phyloP scores from a whole-genome alignment of 2,888 invertebrate genomes.

The Malacosoma neustria region DNA sequence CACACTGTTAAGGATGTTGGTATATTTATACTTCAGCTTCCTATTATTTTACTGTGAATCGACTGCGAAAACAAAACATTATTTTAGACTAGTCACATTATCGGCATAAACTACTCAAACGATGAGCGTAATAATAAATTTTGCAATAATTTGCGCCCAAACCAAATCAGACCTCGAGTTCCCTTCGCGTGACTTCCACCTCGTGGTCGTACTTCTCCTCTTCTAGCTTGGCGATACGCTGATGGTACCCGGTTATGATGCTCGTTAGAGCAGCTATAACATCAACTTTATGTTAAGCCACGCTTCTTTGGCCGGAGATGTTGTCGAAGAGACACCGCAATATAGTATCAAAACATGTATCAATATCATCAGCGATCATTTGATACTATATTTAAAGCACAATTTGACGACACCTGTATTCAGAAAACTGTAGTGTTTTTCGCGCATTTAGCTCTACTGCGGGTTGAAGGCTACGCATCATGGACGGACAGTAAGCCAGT shows the following conservation, averaged over 20 bases:
- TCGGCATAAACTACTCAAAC: conserved; percentile 67
- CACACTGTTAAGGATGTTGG: conserved; percentile 65
- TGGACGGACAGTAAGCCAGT: conserved; percentile 46
- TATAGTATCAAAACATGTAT: neutral
- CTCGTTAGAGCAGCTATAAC: conserved; percentile 79
- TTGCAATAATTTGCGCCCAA: conserved; percentile 55
- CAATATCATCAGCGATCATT: too few relatives aligned
- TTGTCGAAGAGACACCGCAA: neutral
- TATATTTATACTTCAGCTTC: conserved; percentile 44
- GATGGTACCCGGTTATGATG: conserved; percentile 85
- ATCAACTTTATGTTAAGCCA: conserved; percentile 60
- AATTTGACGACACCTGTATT: neutral
- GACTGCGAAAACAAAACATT: conserved; percentile 66
- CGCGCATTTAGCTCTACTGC: neutral
- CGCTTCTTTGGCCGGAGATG: conserved; percentile 11
- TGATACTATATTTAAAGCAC: neutral
- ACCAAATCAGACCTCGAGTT: conserved; percentile 89
- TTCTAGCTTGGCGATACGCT: conserved; percentile 87
- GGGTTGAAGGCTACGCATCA: conserved; percentile 27
- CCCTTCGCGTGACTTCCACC: conserved; percentile 95
- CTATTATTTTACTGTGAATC: conserved; percentile 46
- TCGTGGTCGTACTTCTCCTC: conserved; percentile 98
- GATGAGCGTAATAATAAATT: conserved; percentile 54
- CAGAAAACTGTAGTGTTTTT: neutral
- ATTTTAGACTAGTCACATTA: conserved; percentile 61